Evolutionary conservation across 2,888 invertebrate species (phyloP), one percentile per base, ranked within the genome.

Genomic region (Heteromyza rotundicornis): DNA sequence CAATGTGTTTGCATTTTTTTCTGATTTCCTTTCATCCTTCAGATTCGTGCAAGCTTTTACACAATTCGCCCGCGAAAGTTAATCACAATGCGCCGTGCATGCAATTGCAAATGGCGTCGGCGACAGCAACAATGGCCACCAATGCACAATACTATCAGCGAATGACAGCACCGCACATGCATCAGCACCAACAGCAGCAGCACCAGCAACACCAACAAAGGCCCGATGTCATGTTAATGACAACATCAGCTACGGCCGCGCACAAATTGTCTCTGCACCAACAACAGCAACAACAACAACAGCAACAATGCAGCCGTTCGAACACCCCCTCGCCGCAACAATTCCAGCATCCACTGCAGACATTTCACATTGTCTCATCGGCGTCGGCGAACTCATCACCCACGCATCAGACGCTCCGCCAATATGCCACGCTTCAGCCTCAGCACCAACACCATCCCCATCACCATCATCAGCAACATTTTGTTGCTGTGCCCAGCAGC

Each of bases 31-130:
- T 52, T 40, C 3, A 10, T n/a, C 12, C 5, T 40, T 57, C 73
- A 82, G 82, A 83, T 72, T 80, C 79, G 66, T 80, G 80, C 75
- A 82, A 81, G 65, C 76, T 82, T 66, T 74, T 83, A 70, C 77
- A 76, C 63, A 79, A 69, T 65, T 77, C 80, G 56, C 75, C 81
- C 60, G 72, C 72, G 60, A 78, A 80, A 74, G 68, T 78, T 52
- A 76, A 77, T 64, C 75, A 74, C 65, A 70, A 68, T 62, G 72
- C 73, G 40, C 64, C 72, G 44, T 75, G 75, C 59, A 73, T 73
- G 69, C 75, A 76, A 67, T 64, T 75, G 65, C 75, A 76, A 64
- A 58, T 68, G 62, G 14, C 58, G 57, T n/a, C 59, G 54, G 10
- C 50, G 20, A 17, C 63, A 58, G 35, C 61, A 58, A 40, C 62